phyloP scores from a whole-genome alignment of 2,888 invertebrate genomes.

The Cantharis nigra region DNA sequence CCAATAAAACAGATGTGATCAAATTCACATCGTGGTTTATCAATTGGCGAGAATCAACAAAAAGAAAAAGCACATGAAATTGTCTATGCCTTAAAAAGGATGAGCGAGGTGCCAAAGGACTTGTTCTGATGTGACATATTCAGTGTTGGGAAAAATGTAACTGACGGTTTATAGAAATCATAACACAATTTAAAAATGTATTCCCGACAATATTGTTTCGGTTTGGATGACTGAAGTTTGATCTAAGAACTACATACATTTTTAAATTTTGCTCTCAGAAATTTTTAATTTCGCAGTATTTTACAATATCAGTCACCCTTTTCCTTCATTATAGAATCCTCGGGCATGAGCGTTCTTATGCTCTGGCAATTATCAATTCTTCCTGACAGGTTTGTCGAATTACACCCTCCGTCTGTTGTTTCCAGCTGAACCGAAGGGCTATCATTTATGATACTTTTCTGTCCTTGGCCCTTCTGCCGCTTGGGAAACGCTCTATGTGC shows the following conservation, averaged over 20 bases:
- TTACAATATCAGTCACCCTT: background rate
- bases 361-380: background rate
- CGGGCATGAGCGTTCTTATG: background rate
- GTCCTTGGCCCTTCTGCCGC: background rate
- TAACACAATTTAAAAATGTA: background rate
- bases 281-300: background rate
- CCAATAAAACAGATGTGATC: background rate
- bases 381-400: background rate
- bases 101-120: background rate
- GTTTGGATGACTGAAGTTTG: background rate
- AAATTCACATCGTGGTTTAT: background rate
- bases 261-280: background rate
- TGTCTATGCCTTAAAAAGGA: background rate
- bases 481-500: background rate
- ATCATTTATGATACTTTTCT: background rate
- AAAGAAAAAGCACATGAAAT: background rate
- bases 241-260: background rate
- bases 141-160: background rate
- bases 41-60: background rate
- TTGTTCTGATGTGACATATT: background rate
- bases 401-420: background rate
- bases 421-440: background rate
- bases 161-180: background rate
- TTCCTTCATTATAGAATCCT: background rate
- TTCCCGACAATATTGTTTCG: background rate